Evolutionary conservation across 1,140 invertebrate genomes (phyloP), one percentile per base, ranked within the genome.

Genomic region (Amyelois transitella): DNA sequence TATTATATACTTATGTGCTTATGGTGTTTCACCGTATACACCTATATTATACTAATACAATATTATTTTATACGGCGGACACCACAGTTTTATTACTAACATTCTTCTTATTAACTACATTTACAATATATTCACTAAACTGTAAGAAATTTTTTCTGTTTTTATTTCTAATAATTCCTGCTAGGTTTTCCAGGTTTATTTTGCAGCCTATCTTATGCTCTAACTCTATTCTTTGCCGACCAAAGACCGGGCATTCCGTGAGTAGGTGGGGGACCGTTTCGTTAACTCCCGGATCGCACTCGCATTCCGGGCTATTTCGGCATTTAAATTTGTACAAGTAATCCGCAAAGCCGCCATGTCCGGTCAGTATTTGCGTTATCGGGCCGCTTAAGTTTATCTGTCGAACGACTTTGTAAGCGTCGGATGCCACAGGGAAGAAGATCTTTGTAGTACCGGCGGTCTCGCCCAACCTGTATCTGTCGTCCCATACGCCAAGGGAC

Each of bases 401-500:
- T 2, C 51, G 5, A 8, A 44, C 12, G 1, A 17, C 24, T 17
- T 18, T 53, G 20, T 53, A 44, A n/a, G 51, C 51, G 1, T 2
- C 17, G 0, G 10, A n/a, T 1, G 38, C 32, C 5, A 14, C 10
- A 6, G 51, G 51, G 7, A 53, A 53, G 17, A 44, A 53, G 19
- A 24, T 43, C 21, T 52, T 52, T 10, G 51, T 53, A 10, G 21
- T 20, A 3, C 12, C 6, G 2, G 48, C 48, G 5, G 22, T 25
- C 3, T 45, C 25, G 4, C 45, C 51, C 0, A 3, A 7, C 18
- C 32, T 32, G 6, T 64, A 64, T 5, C 62, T 47, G 1, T n/a
- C 2, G 28, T 58, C 47, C 62, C 62, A 64, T 51, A 58, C 47
- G 10, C 38, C 25, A 19, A 58, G 22, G 20, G 62, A 48, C 4